Base-by-base conservation (phyloP, 2,113 vertebrate species). In the Callospermophilus lateralis region DNA sequence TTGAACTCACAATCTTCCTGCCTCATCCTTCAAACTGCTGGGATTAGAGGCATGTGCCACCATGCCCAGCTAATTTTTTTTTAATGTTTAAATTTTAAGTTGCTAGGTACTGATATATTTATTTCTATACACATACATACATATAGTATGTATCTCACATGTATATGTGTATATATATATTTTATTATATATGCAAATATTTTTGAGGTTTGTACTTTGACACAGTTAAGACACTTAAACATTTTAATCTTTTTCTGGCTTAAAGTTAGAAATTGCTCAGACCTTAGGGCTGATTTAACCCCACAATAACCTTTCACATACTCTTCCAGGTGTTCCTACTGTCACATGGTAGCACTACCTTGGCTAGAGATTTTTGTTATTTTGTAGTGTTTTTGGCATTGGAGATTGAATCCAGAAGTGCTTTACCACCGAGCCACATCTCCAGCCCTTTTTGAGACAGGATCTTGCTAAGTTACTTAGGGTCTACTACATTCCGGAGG, bases 21-120 rank as follows among this genome's bases (percentile, higher is more conserved):
- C 13, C 53, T 55, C 45, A 45, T 45, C 45, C 45, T 45, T 45
- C 45, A 45, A 45, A 45, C 45, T 45, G 45, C 45, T 45, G 45
- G 45, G 45, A 45, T 45, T 45, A 45, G 45, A 45, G 45, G 45
- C 45, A 45, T 45, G 45, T 45, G 45, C 45, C 45, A 45, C 45
- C 45, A 45, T 45, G 45, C 45, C 45, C 8, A 45, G 45, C 45
- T 45, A 45, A 45, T 4, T 45, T 42, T 42, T 42, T 45, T 45
- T 45, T 9, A 55, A 19, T 55, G 16, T 55, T 51, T 84, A 42
- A 90, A 93, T 84, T 94, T 90, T 90, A 84, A n/a, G 77, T 93
- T 93, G 28, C 37, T 86, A 77, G 17, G 39, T 55, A 84, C n/a
- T 70, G 19, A 55, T 9, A 17, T 30, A 15, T 42, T 20, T 65